Base-by-base conservation (phyloP, 2,888 invertebrate species). In the Mythimna impura region DNA sequence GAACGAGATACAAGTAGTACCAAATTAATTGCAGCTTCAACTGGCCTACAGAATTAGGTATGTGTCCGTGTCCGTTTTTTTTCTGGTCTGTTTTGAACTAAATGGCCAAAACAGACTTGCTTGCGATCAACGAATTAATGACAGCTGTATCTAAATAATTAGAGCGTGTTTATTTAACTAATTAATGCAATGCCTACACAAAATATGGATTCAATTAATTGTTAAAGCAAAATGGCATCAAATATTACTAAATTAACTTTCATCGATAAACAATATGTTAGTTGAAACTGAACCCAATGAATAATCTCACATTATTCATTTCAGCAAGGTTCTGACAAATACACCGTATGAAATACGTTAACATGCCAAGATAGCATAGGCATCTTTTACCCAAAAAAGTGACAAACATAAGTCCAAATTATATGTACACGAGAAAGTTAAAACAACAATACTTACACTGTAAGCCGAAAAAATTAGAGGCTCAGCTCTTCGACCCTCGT, bases 391-490 rank as follows among this genome's bases (percentile, higher is more conserved):
- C 10, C 47, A 60, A 61, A 61, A 69, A 78, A 61, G 36, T 64
- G 60, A 61, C 73, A 73, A 36, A 61, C 17, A 1, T 63, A 63
- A 72, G 58, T 66, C 62, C 50, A 80, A 83, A 74, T 73, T 71
- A 78, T 78, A 47, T 73, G 64, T 67, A 77, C 73, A 73, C 54
- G 76, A 58, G 62, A 58, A 76, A 84, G 68, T 79, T 74, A 76
- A 66, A 76, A 60, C 65, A 76, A 74, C 82, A 77, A 81, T 78
- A 69, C 81, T 83, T 77, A 74, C 66, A 73, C 22, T 61, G 71
- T 82, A 83, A 85, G 82, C 83, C 81, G 78, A 86, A 89, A 87
- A 87, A 86, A 86, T 87, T 78, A 80, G 73, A 73, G 81, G 82
- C 83, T 87, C 84, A 76, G 74, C 82, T 75, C 73, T 71, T 79